Evolutionary conservation across 2,888 invertebrate species (phyloP).

Genomic region (Sympetrum striolatum): DNA sequence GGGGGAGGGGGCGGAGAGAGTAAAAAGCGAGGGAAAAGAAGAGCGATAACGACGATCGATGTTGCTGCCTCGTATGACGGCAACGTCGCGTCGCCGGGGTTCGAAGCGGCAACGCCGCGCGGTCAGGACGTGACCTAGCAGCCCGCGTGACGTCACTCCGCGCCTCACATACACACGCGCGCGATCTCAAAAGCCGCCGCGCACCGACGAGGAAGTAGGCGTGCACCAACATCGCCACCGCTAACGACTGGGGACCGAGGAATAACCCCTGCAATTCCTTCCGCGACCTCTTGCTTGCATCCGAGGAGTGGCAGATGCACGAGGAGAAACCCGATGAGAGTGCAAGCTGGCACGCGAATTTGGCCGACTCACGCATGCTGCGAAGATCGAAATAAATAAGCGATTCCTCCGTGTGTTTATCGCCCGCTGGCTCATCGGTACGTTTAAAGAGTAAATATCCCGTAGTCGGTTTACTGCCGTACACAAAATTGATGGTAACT

Average conservation of each 20-base stretch:
- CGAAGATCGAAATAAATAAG: too few species aligned
- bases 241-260: conserved; percentile 8
- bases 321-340: not conserved
- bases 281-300: not conserved
- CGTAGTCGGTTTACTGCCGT: too few species aligned
- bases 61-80: not conserved
- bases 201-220: not conserved
- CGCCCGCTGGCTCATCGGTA: too few species aligned
- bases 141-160: conserved; percentile 36
- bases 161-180: not conserved
- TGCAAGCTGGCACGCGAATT: not conserved
- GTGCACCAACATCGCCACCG: not conserved
- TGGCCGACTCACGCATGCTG: not conserved
- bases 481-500: too few species aligned
- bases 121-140: conserved; percentile 41
- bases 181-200: not conserved
- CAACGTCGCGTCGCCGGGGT: conserved; percentile 31
- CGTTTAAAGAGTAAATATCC: too few species aligned
- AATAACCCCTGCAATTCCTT: not conserved
- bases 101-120: conserved; percentile 30
- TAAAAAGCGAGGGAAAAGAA: not conserved
- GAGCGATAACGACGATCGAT: conserved; percentile 26
- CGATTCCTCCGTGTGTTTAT: too few species aligned
- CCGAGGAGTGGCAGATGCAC: conserved; percentile 5
- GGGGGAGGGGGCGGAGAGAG: not conserved